Conservation (phyloP, 2,797 vertebrate species). For the Monodelphis domestica region DNA sequence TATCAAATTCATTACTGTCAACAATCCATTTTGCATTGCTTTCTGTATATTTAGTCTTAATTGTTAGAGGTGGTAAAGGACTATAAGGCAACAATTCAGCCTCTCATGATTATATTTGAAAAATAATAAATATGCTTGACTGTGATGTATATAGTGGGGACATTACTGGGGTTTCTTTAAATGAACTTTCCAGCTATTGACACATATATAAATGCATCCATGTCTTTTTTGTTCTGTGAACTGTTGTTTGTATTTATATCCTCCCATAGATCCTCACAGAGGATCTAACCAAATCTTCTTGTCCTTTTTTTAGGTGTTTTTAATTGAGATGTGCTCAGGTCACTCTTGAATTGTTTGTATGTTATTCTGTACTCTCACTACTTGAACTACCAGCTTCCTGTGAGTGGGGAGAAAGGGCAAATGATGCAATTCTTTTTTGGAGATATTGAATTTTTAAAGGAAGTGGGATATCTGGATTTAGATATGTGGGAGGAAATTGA, state of each 20-base stretch:
- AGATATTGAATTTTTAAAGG: not conserved
- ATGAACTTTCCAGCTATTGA: not conserved
- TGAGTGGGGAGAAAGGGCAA: not conserved
- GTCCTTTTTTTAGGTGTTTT: not conserved
- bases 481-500: not conserved
- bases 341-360: not conserved
- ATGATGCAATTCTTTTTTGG: not conserved
- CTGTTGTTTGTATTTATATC: not conserved
- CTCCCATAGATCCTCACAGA: not conserved
- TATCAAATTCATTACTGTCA: constrained; percentile 31
- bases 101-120: not conserved
- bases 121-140: not conserved
- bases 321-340: not conserved
- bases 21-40: constrained; percentile 19
- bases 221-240: not conserved
- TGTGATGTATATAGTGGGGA: not conserved
- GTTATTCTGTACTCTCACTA: not conserved
- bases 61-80: not conserved
- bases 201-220: not conserved
- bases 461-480: not conserved
- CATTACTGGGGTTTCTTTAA: not conserved
- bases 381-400: not conserved
- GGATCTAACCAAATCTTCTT: too few species aligned
- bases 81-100: not conserved
- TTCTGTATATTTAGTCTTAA: not conserved